Evolutionary conservation across 2,888 invertebrate species (phyloP), one percentile per base, ranked within the genome.

Genomic region (Agonopterix heracliana): DNA sequence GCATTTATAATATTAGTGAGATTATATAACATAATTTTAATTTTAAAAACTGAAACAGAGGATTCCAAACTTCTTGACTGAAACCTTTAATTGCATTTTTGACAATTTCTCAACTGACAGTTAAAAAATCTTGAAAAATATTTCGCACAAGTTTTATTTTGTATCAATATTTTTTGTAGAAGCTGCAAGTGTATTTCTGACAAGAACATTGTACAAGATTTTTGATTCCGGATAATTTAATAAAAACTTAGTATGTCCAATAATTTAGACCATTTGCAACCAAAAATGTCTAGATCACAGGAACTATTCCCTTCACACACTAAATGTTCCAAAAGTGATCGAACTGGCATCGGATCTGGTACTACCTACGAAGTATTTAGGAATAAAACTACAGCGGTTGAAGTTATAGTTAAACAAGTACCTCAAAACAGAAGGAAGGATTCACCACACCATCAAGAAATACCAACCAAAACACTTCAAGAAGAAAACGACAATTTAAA

Each of bases 371-470:
- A 83, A 59, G 76, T 83, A 3, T 82, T 80, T 51, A 71, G 78
- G 54, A 84, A 84, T 50, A 76, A 79, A 26, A 80, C 78, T 9
- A 81, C 81, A 17, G 78, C 83, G 1, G 76, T 84, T 1, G 84
- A 85, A 64, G 75, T 84, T 3, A 70, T 81, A 35, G 78, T 83
- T 1, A 84, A 83, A 65, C 78, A 80, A 55, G 62, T 81, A 4
- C 58, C 67, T 3, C 66, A 65, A 46, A 66, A 61, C 53, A 66
- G 57, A 44, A 71, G 63, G 34, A 66, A 63, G 49, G 13, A 12
- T 57, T 41, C 45, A 49, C 34, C 38, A 47, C 8, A 41, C 49
- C 44, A 41, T 47, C 14, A 36, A 46, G 54, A 52, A 34, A 46
- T 41, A 34, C n/a, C n/a, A 9, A 40, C 41, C 43, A 48, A 38